These are phyloP conservation scores for Pipistrellus kuhlii DNA, from an alignment of 2,797 vertebrate species.

Conservation along the genomic window DNA sequence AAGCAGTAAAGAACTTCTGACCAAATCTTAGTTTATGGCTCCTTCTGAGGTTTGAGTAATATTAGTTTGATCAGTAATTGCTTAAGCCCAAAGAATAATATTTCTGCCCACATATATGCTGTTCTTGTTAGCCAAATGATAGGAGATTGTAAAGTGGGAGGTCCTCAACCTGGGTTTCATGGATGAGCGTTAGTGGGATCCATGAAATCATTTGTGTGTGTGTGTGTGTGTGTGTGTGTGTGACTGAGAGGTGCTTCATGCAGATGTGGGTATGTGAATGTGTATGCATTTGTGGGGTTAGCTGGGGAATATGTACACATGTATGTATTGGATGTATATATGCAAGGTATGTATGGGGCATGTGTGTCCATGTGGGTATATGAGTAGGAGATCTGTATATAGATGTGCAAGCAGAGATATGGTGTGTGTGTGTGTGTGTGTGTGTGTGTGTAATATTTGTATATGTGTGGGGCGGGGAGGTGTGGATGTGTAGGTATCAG, in stretches of 20 bases:
- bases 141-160: conserved; percentile 2
- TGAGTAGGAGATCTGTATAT: not conserved
- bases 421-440: not conserved
- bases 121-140: conserved; percentile 15
- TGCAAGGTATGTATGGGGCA: not conserved
- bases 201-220: not conserved
- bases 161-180: conserved; percentile 13
- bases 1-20: conserved; percentile 44
- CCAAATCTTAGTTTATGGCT: conserved; percentile 51
- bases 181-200: not conserved
- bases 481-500: not conserved
- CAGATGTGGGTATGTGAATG: not conserved
- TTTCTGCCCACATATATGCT: not conserved
- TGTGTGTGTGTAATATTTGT: not conserved
- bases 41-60: conserved; percentile 25
- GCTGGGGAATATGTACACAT: not conserved
- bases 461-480: not conserved
- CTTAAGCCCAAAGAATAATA: conserved; percentile 53
- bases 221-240: not conserved
- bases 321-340: not conserved
- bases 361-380: too few relatives aligned
- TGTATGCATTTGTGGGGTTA: not conserved
- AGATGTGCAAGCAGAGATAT: not conserved
- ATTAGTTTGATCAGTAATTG: conserved; percentile 49
- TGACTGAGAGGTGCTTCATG: too few relatives aligned